Evolutionary conservation across 2,888 invertebrate species (phyloP), one percentile per base, ranked within the genome.

Genomic region (Drosophila incognita): DNA sequence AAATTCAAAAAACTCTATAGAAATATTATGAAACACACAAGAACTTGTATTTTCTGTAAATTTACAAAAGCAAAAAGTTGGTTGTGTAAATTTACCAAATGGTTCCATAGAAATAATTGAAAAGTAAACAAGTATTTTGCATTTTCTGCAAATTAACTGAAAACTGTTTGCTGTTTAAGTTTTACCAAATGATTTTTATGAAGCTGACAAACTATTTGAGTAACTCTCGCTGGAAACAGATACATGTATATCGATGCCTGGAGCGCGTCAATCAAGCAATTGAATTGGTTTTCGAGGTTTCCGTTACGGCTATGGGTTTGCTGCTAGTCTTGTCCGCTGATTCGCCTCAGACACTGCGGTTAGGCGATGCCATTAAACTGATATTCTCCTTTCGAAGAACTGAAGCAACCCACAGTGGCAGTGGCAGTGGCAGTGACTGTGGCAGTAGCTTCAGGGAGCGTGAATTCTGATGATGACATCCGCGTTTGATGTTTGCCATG

Each of bases 251-350:
- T 57, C 36, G 38, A 27, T 52, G 67, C 64, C 60, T 38, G 64
- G n/a, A 57, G 70, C 63, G 69, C 51, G 59, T 70, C 81, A 86
- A 81, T 88, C 86, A 73, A 60, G 62, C 74, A 83, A 75, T 78
- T 76, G 74, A 81, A 86, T 86, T 78, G 78, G 61, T 74, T 84
- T 83, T 75, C 73, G 81, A 78, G 86, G 86, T 76, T 87, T 78
- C 62, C 76, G 76, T 66, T 69, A 64, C 63, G 70, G 54, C 42
- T 73, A 68, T 49, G 46, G 62, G 4, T 67, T 64, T 60, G 57
- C 54, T 42, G 61, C 46, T 63, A 10, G 38, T 51, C 52, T 69
- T 68, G 69, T 62, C 78, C 65, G 52, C 62, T 53, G 52, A 59
- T 65, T 76, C 70, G 29, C 56, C 29, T 13, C 62, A 56, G 61